A percentile compares a stretch with the other conserved stretches of the same genome.
Evolutionary conservation across 2,797 vertebrate species (phyloP).

Genomic region (Pangasius larnaudii): DNA sequence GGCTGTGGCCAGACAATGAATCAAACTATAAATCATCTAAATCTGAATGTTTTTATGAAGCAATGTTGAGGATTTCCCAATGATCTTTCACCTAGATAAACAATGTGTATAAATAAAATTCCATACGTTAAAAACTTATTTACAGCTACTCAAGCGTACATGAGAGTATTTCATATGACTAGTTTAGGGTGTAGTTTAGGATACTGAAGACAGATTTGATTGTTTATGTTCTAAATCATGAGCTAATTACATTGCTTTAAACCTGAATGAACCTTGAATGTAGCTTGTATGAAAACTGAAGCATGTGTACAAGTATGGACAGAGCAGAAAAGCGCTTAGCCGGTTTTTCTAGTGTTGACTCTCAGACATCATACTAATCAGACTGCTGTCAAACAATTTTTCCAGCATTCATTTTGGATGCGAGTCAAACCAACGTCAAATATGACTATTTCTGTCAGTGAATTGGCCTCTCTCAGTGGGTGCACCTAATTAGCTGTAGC

Average conservation of each 20-base stretch:
- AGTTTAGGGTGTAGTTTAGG: background rate
- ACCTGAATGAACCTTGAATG: background rate
- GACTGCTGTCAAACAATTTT: slow-evolving; percentile 37
- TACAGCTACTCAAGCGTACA: background rate
- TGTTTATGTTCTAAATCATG: background rate
- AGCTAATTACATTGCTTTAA: background rate
- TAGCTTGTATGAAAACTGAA: slow-evolving; percentile 19
- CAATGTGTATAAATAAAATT: slow-evolving; percentile 11
- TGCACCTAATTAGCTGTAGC: slow-evolving; percentile 47
- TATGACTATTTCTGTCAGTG: slow-evolving; percentile 40
- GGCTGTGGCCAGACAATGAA: slow-evolving; percentile 43
- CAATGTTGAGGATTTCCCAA: slow-evolving; percentile 34
- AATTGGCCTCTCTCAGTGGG: slow-evolving; percentile 49
- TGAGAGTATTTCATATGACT: background rate
- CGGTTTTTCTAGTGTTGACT: slow-evolving; percentile 43
- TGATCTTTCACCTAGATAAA: slow-evolving; percentile 39
- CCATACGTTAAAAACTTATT: background rate
- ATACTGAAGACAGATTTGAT: background rate
- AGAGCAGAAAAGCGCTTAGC: slow-evolving; percentile 28
- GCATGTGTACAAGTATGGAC: slow-evolving; percentile 31
- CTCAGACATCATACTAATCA: slow-evolving; percentile 38
- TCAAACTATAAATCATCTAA: slow-evolving; percentile 43
- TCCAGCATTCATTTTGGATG: slow-evolving; percentile 48
- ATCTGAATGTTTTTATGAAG: slow-evolving; percentile 27
- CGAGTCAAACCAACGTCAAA: slow-evolving; percentile 51